Evolutionary conservation across 1,140 invertebrate species (phyloP).

Genomic region (Andricus grossulariae): DNA sequence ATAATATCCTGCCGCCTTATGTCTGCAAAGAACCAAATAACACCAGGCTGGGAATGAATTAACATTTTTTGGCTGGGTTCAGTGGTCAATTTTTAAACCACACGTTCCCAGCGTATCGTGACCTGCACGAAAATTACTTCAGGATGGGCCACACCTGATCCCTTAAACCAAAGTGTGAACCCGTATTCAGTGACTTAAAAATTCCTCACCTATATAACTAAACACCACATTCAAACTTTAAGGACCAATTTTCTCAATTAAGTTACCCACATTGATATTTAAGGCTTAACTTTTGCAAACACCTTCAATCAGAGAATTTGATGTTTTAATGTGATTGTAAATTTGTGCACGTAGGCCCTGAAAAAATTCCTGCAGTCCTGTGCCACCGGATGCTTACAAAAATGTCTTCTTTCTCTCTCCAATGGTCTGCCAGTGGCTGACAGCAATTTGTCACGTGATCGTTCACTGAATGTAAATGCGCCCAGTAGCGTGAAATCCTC

Average conservation of each 20-base stretch:
- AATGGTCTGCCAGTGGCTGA: constrained; percentile 5
- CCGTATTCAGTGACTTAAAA: not conserved
- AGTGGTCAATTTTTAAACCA: constrained; percentile 22
- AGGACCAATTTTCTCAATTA: too few relatives aligned
- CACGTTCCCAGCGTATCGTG: constrained; percentile 11
- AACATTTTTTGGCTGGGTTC: constrained; percentile 26
- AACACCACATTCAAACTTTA: not conserved
- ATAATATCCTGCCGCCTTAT: constrained; percentile 18
- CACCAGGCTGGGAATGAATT: constrained; percentile 23
- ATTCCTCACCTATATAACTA: constrained; percentile 8
- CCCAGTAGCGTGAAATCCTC: constrained; percentile 23
- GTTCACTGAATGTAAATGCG: constrained; percentile 17
- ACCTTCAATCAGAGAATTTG: too few relatives aligned
- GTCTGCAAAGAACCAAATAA: constrained; percentile 17
- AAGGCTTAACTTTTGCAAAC: too few relatives aligned
- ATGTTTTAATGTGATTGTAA: too few relatives aligned
- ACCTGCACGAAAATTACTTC: constrained; percentile 21
- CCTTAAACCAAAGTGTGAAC: constrained; percentile 2
- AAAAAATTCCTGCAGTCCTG: too few relatives aligned
- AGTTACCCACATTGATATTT: too few relatives aligned
- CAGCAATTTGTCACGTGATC: constrained; percentile 30
- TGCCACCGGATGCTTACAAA: not conserved
- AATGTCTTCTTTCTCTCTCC: not conserved
- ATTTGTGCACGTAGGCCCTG: too few relatives aligned
- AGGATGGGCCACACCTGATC: constrained; percentile 1